These are phyloP conservation scores for Phymatocera aterrima DNA, from an alignment of 2,888 invertebrate species.

Conservation along the genomic window DNA sequence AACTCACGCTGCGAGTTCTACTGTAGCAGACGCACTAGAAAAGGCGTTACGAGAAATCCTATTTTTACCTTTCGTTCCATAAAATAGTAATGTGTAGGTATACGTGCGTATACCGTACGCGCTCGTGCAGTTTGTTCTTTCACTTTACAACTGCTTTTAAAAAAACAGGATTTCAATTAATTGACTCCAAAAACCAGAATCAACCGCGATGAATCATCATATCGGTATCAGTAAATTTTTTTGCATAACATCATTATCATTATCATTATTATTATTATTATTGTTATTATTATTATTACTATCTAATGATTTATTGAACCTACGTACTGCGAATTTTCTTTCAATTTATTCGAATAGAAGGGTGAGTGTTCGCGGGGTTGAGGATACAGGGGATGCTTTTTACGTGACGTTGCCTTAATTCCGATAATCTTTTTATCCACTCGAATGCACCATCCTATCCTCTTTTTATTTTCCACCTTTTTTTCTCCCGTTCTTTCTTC, in stretches of 20 bases:
- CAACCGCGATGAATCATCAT: too few relatives aligned
- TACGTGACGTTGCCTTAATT: constrained; percentile 36
- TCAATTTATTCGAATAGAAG: not conserved
- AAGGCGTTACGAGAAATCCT: not conserved
- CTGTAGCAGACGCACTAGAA: not conserved
- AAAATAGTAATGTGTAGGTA: not conserved
- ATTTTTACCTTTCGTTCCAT: not conserved
- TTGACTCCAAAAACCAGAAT: too few relatives aligned
- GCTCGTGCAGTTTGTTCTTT: too few relatives aligned
- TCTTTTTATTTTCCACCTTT: not conserved
- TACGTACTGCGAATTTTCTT: too few relatives aligned
- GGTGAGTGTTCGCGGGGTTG: not conserved
- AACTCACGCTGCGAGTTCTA: constrained; percentile 3
- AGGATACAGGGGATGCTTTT: not conserved
- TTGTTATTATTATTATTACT: not conserved
- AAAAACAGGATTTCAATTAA: too few relatives aligned
- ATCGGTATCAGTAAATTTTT: too few relatives aligned
- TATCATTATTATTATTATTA: not conserved
- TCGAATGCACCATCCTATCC: not conserved
- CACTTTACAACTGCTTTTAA: too few relatives aligned
- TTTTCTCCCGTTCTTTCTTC: not conserved
- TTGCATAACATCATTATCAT: too few relatives aligned
- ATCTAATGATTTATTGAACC: not conserved
- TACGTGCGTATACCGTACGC: not conserved
- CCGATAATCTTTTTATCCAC: constrained; percentile 34